Percentiles rank a stretch among this genome's conserved stretches.
Evolutionary conservation across 1,140 invertebrate species (phyloP).

Genomic region (Papilio helenus): DNA sequence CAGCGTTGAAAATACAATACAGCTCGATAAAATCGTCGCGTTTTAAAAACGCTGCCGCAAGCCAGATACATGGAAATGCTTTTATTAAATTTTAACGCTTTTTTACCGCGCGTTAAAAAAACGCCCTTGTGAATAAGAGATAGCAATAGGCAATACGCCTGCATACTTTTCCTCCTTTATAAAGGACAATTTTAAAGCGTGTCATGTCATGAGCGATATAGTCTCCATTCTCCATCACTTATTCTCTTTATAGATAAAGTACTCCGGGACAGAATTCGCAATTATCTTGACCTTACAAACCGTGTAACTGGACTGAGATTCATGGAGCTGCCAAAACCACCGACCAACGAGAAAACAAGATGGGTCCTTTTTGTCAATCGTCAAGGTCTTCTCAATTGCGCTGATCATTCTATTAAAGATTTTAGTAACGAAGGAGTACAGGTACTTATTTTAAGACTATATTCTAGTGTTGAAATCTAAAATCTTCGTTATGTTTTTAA

Average conservation of each 20-base stretch:
- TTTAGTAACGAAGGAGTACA: constrained; percentile 67
- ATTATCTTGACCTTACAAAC: constrained; percentile 52
- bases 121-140: too few species aligned
- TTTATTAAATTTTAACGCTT: too few species aligned
- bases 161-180: too few species aligned
- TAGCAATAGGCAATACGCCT: too few species aligned
- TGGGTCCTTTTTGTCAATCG: constrained; percentile 75
- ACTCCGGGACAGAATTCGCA: constrained; percentile 61
- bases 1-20: too few species aligned
- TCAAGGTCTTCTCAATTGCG: constrained; percentile 56
- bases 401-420: constrained; percentile 54
- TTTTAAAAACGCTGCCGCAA: too few species aligned
- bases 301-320: constrained; percentile 58
- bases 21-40: too few species aligned
- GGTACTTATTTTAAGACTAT: constrained; percentile 47
- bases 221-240: too few species aligned
- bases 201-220: too few species aligned
- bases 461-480: not conserved
- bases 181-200: too few species aligned
- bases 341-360: constrained; percentile 52
- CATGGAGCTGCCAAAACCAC: constrained; percentile 59
- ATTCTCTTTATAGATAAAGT: constrained; percentile 64
- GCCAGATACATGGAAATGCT: too few species aligned
- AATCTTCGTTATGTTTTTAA: not conserved
- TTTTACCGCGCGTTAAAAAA: too few species aligned